phyloP scores from a whole-genome alignment of 2,888 invertebrate genomes.

The Metacarcinus magister region DNA sequence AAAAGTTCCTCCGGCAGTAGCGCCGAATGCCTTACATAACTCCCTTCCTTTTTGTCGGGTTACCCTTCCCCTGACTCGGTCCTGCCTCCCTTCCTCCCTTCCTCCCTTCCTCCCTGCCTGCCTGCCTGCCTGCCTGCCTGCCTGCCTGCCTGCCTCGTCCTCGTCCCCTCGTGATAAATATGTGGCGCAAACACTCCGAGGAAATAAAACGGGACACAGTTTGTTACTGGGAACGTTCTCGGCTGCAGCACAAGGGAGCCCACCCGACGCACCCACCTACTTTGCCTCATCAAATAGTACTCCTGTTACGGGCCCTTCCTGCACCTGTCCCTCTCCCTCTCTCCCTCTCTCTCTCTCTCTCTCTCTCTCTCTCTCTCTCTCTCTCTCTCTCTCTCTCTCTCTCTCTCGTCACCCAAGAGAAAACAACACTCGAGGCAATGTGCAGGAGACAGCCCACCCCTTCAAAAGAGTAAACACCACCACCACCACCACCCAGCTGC shows the following conservation, averaged over 20 bases:
- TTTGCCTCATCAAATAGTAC: conserved; percentile 40
- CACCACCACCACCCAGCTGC: conserved; percentile 29
- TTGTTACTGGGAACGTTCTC: conserved; percentile 55
- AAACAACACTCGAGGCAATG: neutral
- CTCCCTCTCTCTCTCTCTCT: conserved; percentile 34
- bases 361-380: neutral
- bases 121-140: conserved; percentile 35
- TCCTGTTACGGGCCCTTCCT: neutral
- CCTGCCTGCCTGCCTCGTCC: neutral
- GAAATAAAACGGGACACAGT: conserved; percentile 45
- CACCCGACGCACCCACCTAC: neutral
- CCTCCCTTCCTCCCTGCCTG: conserved; percentile 64
- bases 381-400: neutral
- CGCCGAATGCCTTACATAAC: conserved; percentile 59
- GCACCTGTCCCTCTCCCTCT: conserved; percentile 29
- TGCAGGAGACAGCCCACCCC: conserved; percentile 1
- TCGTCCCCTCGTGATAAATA: conserved; percentile 57
- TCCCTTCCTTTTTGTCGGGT: conserved; percentile 55
- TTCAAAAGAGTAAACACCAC: neutral
- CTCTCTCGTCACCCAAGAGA: neutral
- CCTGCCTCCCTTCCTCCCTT: conserved; percentile 62
- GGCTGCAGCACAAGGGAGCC: neutral
- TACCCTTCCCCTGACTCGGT: conserved; percentile 4
- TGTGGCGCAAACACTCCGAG: conserved; percentile 57
- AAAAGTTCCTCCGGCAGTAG: conserved; percentile 53